Conservation (phyloP, 2,113 vertebrate genomes). For the Pterophyllum scalare region DNA sequence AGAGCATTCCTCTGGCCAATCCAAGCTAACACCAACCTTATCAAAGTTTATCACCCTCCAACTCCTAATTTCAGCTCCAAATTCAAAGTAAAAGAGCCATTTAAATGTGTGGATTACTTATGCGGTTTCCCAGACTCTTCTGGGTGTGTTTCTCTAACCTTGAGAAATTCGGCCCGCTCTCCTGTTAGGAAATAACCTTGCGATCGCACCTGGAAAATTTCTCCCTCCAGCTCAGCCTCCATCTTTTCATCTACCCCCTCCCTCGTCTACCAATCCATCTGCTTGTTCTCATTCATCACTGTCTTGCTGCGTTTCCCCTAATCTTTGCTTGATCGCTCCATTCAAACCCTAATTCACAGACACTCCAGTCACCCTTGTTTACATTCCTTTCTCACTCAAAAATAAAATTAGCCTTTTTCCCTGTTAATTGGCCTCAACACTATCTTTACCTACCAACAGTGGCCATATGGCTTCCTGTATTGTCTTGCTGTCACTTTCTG, state of each 20-base stretch:
- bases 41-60: not conserved
- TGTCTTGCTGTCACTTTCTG: not conserved
- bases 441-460: not conserved
- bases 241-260: slow-evolving; percentile 27
- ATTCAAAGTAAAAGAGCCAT: not conserved
- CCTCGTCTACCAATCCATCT: slow-evolving; percentile 33
- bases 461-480: not conserved
- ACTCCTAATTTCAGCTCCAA: not conserved
- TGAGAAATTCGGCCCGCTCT: slow-evolving; percentile 13
- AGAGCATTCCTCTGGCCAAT: not conserved
- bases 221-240: slow-evolving; percentile 37
- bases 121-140: not conserved
- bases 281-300: slow-evolving; percentile 53
- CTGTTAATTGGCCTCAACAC: not conserved
- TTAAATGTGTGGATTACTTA: not conserved
- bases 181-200: slow-evolving; percentile 25
- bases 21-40: not conserved
- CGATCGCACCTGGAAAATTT: slow-evolving; percentile 16
- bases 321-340: slow-evolving; percentile 29
- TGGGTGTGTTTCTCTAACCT: slow-evolving; percentile 13
- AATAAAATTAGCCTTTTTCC: not conserved
- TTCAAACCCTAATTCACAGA: not conserved
- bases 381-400: not conserved
- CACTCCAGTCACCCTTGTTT: not conserved
- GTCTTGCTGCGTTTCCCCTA: slow-evolving; percentile 19